Base-by-base conservation (phyloP, 2,797 vertebrate species). In the Epinephelus malabaricus region DNA sequence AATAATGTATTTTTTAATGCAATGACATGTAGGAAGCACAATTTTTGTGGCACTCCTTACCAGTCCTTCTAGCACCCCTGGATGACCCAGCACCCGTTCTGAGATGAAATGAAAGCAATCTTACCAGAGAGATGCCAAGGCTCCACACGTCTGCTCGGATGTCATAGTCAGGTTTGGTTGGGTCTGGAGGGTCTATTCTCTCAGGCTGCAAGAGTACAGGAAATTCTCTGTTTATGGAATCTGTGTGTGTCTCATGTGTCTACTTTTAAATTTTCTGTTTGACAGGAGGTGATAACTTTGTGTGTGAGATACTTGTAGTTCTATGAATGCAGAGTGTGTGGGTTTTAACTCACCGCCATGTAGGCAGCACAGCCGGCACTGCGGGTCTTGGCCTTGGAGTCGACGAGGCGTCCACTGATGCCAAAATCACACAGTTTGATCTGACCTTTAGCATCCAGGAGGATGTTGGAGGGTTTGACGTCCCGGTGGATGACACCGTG, bases 91-190 rank as follows among this genome's bases (percentile, higher is more conserved):
- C 3, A 38, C 14, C 40, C 43, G 65, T 23, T 65, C 5, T 23
- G 8, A 73, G 21, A 60, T 40, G 45, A 64, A 61, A 62, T n/a
- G 0, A 43, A 15, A 15, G 40, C 4, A 25, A 23, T 43, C 89
- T 94, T 92, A 98, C 98, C 96, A 99, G 87, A 86, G 98, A 99
- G 92, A 99, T 99, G 86, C 98, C 98, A 12, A 99, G 95, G 92
- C 98, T 98, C 98, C 98, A 99, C 53, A 99, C 98, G 5, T 99
- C 98, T 1, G 98, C 98, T 82, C 98, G 95, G 93, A 99, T 99
- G 91, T 99, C 97, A 34, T 98, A 99, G 93, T 99, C 98, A 0
- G 98, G 98, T 79, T 98, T 98, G 86, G 97, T 98, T 84, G 98
- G 98, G 89, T 98, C 98, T 8, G 97, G 98, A 81, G 98, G 97